A percentile compares a stretch with the other conserved stretches of the same genome.
These are phyloP conservation scores for Marmota flaviventris DNA, from an alignment of 2,113 vertebrate genomes.

Conservation along the genomic window DNA sequence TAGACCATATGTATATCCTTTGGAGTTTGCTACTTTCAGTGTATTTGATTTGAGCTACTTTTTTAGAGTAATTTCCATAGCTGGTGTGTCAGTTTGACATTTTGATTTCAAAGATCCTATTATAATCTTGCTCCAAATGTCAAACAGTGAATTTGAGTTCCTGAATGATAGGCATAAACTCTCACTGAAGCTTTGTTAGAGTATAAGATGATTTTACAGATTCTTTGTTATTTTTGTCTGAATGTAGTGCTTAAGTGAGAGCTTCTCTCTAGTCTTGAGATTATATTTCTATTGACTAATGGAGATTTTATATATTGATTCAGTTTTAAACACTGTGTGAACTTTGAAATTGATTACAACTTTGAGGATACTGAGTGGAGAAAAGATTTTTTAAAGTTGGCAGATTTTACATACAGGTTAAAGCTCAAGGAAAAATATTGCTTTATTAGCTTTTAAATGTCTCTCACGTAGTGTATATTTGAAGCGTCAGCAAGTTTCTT, in stretches of 20 bases:
- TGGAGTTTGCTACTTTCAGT: neutral
- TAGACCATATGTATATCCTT: neutral
- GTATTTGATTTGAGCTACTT: neutral
- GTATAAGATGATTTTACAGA: conserved; percentile 38
- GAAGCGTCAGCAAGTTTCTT: conserved; percentile 18
- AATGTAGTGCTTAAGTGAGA: neutral
- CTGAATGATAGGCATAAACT: conserved; percentile 52
- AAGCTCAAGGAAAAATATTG: neutral
- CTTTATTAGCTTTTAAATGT: conserved; percentile 9
- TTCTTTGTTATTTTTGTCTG: neutral
- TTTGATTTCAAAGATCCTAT: conserved; percentile 74
- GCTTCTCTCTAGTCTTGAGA: neutral
- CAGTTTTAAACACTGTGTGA: neutral
- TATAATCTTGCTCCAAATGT: conserved; percentile 69
- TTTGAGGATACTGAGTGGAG: neutral
- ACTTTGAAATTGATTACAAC: conserved; percentile 50
- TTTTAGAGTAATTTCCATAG: conserved; percentile 57
- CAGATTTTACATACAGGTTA: neutral
- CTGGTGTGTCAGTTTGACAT: conserved; percentile 70
- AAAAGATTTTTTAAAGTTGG: conserved; percentile 12
- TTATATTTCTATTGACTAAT: neutral
- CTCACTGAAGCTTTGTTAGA: conserved; percentile 42
- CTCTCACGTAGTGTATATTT: conserved; percentile 21
- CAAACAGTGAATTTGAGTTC: conserved; percentile 54
- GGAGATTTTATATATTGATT: conserved; percentile 34